Evolutionary conservation across 2,888 invertebrate genomes (phyloP).

Genomic region (Diplolepis rosae): DNA sequence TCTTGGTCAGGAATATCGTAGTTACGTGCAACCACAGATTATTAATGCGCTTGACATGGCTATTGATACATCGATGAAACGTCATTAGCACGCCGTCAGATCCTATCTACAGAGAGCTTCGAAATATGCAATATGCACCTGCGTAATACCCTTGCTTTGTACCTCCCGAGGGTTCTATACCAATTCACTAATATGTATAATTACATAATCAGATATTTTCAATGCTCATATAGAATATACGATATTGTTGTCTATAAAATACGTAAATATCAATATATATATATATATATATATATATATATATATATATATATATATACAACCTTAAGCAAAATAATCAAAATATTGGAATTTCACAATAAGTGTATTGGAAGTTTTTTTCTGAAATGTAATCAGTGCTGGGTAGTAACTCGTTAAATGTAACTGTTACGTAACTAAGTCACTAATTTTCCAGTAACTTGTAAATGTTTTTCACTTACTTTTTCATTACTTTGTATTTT

Average conservation of each 20-base stretch:
- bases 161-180: background rate
- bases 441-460: no score
- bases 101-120: constrained; percentile 34
- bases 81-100: constrained; percentile 59
- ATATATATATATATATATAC: background rate
- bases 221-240: background rate
- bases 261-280: background rate
- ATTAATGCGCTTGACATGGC: constrained; percentile 60
- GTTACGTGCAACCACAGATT: constrained; percentile 55
- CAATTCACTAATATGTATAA: constrained; percentile 4
- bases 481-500: no score
- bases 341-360: no score
- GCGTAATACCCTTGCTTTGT: background rate
- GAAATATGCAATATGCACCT: background rate
- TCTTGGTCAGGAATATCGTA: constrained; percentile 35
- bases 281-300: no score
- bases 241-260: background rate
- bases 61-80: constrained; percentile 61
- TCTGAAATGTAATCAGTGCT: no score
- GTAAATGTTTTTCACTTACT: no score
- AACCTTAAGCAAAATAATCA: no score
- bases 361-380: background rate
- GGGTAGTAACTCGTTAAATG: no score
- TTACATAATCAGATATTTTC: background rate
- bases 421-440: no score